phyloP scores from a whole-genome alignment of 1,140 invertebrate genomes.

The Cecropterus lyciades region DNA sequence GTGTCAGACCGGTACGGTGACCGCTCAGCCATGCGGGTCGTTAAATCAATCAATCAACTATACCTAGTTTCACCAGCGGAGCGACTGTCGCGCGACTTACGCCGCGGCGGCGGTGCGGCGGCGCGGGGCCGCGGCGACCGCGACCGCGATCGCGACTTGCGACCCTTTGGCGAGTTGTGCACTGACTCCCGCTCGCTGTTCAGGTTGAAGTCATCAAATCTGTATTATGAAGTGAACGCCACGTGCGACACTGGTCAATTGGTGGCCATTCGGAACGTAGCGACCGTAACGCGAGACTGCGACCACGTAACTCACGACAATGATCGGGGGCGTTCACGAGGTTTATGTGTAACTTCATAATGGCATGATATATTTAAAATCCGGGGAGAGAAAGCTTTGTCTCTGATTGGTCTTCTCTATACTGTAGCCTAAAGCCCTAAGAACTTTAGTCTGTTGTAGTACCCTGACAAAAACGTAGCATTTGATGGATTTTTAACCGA shows the following conservation, averaged over 20 bases:
- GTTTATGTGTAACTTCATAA: too few species aligned
- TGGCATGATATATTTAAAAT: too few species aligned
- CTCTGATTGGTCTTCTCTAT: too few species aligned
- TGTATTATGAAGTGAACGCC: conserved; percentile 40
- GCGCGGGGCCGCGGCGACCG: conserved; percentile 60
- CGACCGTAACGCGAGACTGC: not conserved
- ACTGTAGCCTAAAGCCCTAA: too few species aligned
- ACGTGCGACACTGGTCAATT: conserved; percentile 4
- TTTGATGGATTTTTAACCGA: too few species aligned
- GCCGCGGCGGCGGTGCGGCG: conserved; percentile 44
- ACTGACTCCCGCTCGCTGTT: conserved; percentile 78
- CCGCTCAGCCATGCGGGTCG: too few species aligned
- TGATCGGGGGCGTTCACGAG: too few species aligned
- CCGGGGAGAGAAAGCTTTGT: too few species aligned
- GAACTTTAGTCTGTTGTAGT: too few species aligned
- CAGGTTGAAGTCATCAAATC: conserved; percentile 82
- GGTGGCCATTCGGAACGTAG: conserved; percentile 10
- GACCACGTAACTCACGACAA: not conserved
- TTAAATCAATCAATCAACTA: too few species aligned
- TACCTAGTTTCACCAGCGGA: conserved; percentile 74
- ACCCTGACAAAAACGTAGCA: too few species aligned
- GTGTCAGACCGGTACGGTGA: too few species aligned
- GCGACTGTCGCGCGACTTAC: conserved; percentile 69
- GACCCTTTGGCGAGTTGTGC: conserved; percentile 56
- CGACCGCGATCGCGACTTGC: conserved; percentile 58